Percentiles rank a stretch among this genome's conserved stretches.
phyloP scores from a whole-genome alignment of 2,888 invertebrate species.

The Therioaphis trifolii region DNA sequence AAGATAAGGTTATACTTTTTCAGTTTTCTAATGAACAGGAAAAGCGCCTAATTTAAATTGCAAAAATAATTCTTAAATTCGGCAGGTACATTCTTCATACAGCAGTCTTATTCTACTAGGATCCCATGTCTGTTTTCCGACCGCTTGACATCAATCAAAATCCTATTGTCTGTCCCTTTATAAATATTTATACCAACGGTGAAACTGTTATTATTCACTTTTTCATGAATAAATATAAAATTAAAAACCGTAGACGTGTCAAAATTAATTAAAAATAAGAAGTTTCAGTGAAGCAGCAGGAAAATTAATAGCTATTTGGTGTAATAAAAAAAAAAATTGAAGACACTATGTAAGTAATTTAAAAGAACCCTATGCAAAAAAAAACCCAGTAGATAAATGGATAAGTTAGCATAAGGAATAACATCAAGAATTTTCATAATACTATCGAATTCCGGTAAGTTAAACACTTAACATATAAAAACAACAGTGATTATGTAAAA shows the following conservation, averaged over 20 bases:
- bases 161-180: conserved; percentile 54
- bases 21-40: not conserved
- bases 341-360: not conserved
- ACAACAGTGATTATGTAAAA: conserved; percentile 42
- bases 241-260: conserved; percentile 51
- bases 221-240: conserved; percentile 60
- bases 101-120: conserved; percentile 40
- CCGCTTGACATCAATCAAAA: conserved; percentile 61
- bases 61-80: conserved; percentile 51
- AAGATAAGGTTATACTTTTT: conserved; percentile 20
- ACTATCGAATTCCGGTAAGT: not conserved
- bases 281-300: conserved; percentile 38
- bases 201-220: conserved; percentile 58
- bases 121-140: conserved; percentile 43
- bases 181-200: conserved; percentile 52
- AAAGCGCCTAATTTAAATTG: conserved; percentile 55
- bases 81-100: conserved; percentile 8
- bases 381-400: not conserved
- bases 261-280: conserved; percentile 60
- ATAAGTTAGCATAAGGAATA: not conserved
- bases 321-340: conserved; percentile 29
- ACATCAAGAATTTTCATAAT: not conserved
- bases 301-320: conserved; percentile 47
- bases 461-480: not conserved
- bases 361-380: not conserved